These are phyloP conservation scores for Ophion slaviceki DNA, from an alignment of 2,888 invertebrate species.

Conservation along the genomic window DNA sequence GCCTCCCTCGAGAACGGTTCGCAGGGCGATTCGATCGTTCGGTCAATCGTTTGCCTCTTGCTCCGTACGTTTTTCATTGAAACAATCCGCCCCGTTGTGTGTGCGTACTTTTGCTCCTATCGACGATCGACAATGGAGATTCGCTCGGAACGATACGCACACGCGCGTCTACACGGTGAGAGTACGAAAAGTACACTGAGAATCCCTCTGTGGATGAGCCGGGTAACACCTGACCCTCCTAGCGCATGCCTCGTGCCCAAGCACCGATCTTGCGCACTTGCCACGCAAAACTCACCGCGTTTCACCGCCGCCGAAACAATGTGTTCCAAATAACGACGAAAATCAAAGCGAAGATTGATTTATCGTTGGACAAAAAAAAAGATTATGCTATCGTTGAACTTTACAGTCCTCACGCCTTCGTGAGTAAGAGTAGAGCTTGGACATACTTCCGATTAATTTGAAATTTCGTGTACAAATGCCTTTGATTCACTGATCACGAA, in stretches of 20 bases:
- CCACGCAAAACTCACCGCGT: conserved; percentile 19
- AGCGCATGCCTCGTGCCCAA: conserved; percentile 69
- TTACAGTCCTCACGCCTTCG: too few relatives aligned
- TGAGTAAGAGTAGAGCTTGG: too few relatives aligned
- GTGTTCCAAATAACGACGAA: neutral
- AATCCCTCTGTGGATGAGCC: conserved; percentile 63
- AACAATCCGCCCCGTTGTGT: neutral
- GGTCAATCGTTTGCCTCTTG: neutral
- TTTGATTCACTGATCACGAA: too few relatives aligned
- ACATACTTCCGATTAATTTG: too few relatives aligned
- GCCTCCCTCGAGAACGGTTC: neutral
- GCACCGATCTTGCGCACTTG: conserved; percentile 71
- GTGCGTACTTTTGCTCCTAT: conserved; percentile 1
- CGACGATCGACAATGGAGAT: conserved; percentile 7
- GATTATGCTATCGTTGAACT: neutral
- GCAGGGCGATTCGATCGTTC: neutral
- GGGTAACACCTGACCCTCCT: conserved; percentile 69
- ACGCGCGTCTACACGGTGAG: conserved; percentile 49
- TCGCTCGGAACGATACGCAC: conserved; percentile 25
- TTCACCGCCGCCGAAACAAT: conserved; percentile 8
- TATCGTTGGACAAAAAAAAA: conserved; percentile 57
- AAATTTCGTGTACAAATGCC: too few relatives aligned
- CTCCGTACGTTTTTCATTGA: conserved; percentile 5
- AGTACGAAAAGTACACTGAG: conserved; percentile 69
- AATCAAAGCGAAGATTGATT: conserved; percentile 50